Evolutionary conservation across 2,113 vertebrate genomes (phyloP).

Genomic region (Trogon melanurus): DNA sequence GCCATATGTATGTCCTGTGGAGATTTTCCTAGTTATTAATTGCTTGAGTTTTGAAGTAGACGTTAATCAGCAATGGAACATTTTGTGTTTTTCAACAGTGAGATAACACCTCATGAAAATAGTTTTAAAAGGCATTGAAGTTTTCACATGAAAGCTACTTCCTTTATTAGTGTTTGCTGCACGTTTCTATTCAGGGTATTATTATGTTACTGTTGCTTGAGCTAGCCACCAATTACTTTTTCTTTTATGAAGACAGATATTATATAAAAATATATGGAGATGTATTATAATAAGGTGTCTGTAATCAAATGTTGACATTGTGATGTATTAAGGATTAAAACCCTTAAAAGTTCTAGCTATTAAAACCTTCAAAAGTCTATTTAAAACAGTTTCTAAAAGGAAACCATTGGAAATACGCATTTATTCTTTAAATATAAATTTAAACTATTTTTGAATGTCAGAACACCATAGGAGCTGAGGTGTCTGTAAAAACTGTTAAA

Average conservation of each 20-base stretch:
- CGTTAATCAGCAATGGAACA: neutral
- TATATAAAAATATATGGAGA: neutral
- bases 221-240: neutral
- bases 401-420: neutral
- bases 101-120: neutral
- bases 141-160: neutral
- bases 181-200: neutral
- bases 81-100: neutral
- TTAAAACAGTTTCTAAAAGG: neutral
- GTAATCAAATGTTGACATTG: neutral
- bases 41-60: neutral
- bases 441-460: neutral
- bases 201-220: neutral
- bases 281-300: neutral
- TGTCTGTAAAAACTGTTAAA: neutral
- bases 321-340: neutral
- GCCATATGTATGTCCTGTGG: neutral
- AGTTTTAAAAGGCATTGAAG: neutral
- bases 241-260: neutral
- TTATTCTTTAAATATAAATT: neutral
- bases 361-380: neutral
- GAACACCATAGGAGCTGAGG: neutral
- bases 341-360: neutral
- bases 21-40: neutral
- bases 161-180: neutral